phyloP scores from a whole-genome alignment of 2,888 invertebrate genomes.

The Diadegma fenestrale region DNA sequence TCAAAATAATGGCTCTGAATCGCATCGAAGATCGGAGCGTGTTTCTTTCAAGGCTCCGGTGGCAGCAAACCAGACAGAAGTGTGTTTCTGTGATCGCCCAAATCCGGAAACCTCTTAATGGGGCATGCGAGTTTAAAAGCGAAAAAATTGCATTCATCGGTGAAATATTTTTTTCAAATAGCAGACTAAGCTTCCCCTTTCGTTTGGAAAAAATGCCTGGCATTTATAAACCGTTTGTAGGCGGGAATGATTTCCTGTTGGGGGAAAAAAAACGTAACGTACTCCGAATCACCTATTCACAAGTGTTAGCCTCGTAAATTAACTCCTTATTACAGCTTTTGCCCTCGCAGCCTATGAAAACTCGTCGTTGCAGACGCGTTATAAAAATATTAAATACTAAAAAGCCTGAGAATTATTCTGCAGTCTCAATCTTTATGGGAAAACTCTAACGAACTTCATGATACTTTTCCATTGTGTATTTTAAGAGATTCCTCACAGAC shows the following conservation, averaged over 20 bases:
- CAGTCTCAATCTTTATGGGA: neutral
- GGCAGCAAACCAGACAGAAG: neutral
- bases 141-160: neutral
- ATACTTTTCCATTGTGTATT: neutral
- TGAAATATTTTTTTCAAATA: neutral
- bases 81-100: neutral
- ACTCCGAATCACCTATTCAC: neutral
- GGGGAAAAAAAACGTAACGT: neutral
- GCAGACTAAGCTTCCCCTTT: no score
- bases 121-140: neutral
- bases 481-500: no score
- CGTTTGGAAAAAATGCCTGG: no score
- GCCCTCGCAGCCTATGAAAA: neutral
- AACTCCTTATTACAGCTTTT: neutral
- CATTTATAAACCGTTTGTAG: no score
- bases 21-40: neutral
- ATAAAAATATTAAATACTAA: no score
- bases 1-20: no score
- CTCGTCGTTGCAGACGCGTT: no score
- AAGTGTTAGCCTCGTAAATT: neutral
- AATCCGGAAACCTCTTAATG: neutral
- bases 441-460: neutral
- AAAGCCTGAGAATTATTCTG: neutral
- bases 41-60: no score
- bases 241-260: no score